phyloP scores from a whole-genome alignment of 2,797 vertebrate genomes.

The Artibeus jamaicensis region DNA sequence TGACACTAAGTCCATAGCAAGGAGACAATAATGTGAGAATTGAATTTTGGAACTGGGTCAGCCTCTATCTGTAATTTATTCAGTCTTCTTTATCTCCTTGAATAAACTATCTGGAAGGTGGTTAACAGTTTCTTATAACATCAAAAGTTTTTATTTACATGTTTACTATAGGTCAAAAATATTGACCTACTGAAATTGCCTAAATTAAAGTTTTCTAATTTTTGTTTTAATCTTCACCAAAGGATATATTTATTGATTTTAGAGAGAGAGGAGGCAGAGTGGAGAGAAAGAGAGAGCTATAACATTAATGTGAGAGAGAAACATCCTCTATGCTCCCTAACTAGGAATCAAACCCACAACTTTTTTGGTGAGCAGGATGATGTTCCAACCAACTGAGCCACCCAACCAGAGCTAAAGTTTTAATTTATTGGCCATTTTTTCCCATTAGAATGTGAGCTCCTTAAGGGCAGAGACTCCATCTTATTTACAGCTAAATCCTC shows the following conservation, averaged over 20 bases:
- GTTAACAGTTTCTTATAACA: not conserved
- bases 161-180: not conserved
- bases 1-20: not conserved
- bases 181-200: not conserved
- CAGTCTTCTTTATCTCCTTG: not conserved
- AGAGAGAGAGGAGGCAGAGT: not conserved
- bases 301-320: not conserved
- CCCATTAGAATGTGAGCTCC: not conserved
- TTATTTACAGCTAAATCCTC: not conserved
- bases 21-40: conserved; percentile 8
- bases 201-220: conserved; percentile 11
- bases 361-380: not conserved
- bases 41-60: conserved; percentile 51
- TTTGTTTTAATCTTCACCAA: not conserved
- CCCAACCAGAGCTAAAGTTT: not conserved
- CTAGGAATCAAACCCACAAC: not conserved
- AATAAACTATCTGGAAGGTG: conserved; percentile 22
- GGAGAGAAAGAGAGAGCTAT: not conserved
- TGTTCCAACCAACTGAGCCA: not conserved
- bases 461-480: not conserved
- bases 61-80: conserved; percentile 24
- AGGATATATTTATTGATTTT: not conserved
- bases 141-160: not conserved
- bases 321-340: not conserved
- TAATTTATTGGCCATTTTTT: not conserved